phyloP scores from a whole-genome alignment of 2,113 vertebrate species.

The Madoqua kirkii region DNA sequence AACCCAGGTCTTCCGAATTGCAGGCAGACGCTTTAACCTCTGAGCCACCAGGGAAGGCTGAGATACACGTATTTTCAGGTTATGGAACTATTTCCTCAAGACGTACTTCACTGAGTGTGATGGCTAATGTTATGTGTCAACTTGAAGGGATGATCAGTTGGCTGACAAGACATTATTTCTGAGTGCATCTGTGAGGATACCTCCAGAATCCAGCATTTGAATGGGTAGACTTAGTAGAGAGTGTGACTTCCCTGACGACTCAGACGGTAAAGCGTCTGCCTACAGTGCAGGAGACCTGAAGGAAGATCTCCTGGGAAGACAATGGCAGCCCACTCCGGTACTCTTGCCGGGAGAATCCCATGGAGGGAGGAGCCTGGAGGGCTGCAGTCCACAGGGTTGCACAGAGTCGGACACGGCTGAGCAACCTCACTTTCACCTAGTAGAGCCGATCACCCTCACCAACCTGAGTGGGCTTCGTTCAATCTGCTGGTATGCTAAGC shows the following conservation, averaged over 20 bases:
- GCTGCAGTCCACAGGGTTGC: too few relatives aligned
- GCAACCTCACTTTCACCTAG: too few relatives aligned
- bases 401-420: rapidly evolving
- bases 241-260: too few relatives aligned
- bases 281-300: too few relatives aligned
- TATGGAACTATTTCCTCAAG: background rate
- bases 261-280: too few relatives aligned
- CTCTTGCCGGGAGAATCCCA: too few relatives aligned
- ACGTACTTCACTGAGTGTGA: background rate
- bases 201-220: background rate
- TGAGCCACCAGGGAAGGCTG: background rate
- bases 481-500: background rate
- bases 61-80: background rate
- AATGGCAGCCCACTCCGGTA: too few relatives aligned
- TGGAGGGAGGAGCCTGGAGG: too few relatives aligned
- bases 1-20: too few relatives aligned
- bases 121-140: background rate
- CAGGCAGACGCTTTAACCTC: too few relatives aligned
- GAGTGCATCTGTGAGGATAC: background rate
- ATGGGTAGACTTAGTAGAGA: background rate
- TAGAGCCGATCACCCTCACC: background rate
- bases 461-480: background rate
- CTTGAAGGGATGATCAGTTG: background rate
- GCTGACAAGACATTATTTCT: background rate
- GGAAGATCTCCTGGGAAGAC: too few relatives aligned